phyloP scores from a whole-genome alignment of 2,113 vertebrate genomes.

The Campylomormyrus numenius region DNA sequence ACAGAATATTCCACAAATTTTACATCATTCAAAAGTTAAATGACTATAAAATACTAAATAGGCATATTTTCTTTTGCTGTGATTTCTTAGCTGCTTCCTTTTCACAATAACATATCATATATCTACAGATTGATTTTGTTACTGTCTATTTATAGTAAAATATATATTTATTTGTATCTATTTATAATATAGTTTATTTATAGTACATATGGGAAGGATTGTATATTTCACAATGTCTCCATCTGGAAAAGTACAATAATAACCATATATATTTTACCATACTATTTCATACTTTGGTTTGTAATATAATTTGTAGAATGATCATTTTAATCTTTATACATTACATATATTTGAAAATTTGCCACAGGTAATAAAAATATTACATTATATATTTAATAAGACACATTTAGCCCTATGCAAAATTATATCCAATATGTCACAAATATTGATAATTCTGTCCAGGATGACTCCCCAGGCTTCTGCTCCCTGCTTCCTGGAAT shows the following conservation, averaged over 20 bases:
- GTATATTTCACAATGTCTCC: not conserved
- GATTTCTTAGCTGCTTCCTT: not conserved
- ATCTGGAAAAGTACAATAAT: not conserved
- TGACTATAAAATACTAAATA: not conserved
- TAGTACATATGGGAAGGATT: not conserved
- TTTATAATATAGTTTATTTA: not conserved
- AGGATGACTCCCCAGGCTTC: not conserved
- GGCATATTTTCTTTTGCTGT: not conserved
- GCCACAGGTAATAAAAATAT: not conserved
- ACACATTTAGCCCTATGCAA: not conserved
- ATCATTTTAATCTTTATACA: not conserved
- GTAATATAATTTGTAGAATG: not conserved
- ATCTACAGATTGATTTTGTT: not conserved
- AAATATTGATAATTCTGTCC: not conserved
- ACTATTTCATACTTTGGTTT: not conserved
- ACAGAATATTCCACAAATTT: not conserved
- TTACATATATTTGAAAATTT: not conserved
- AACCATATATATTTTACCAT: not conserved
- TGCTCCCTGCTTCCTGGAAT: not conserved
- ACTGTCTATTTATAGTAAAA: not conserved
- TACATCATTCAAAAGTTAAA: not conserved
- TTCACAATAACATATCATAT: not conserved
- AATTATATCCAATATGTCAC: not conserved
- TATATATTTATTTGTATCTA: not conserved
- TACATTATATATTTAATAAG: not conserved